A percentile compares a stretch with the other conserved stretches of the same genome.
These are phyloP conservation scores for Xanthia icteritia DNA, from an alignment of 2,888 invertebrate genomes.

Conservation along the genomic window DNA sequence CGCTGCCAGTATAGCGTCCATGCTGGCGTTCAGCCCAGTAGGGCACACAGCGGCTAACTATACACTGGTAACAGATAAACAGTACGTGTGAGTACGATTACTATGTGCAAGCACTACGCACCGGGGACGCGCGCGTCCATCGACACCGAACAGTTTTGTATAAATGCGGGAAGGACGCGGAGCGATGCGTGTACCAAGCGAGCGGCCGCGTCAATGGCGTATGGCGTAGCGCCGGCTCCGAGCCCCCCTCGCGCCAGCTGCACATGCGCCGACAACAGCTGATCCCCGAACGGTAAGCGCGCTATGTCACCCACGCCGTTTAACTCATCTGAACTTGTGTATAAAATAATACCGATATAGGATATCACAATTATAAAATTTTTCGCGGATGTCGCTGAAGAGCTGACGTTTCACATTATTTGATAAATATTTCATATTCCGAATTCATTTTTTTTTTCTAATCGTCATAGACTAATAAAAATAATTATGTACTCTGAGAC, in stretches of 20 bases:
- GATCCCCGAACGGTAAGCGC: constrained; percentile 79
- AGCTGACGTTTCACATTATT: constrained; percentile 69
- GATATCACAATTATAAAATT: constrained; percentile 59
- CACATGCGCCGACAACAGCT: constrained; percentile 89
- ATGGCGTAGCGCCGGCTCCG: constrained; percentile 62
- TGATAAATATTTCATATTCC: constrained; percentile 48
- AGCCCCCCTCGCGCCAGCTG: constrained; percentile 79
- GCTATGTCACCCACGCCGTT: constrained; percentile 72
- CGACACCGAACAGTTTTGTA: constrained; percentile 71
- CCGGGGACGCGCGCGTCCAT: constrained; percentile 74
- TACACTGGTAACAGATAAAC: constrained; percentile 74
- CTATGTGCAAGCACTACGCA: constrained; percentile 68
- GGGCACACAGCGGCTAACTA: constrained; percentile 78
- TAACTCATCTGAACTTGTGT: constrained; percentile 74
- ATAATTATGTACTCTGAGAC: not conserved
- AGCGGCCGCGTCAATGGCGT: constrained; percentile 77
- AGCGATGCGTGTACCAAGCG: constrained; percentile 65
- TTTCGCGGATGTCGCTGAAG: constrained; percentile 66
- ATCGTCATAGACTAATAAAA: constrained; percentile 22
- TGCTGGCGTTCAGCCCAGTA: constrained; percentile 87
- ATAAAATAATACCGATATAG: constrained; percentile 63
- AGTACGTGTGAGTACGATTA: constrained; percentile 69
- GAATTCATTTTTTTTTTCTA: constrained; percentile 47
- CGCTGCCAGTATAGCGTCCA: constrained; percentile 89
- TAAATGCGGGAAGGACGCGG: constrained; percentile 75